Percentiles rank a stretch among this genome's conserved stretches.
Evolutionary conservation across 1,140 invertebrate species (phyloP).

Genomic region (Vanessa tameamea): DNA sequence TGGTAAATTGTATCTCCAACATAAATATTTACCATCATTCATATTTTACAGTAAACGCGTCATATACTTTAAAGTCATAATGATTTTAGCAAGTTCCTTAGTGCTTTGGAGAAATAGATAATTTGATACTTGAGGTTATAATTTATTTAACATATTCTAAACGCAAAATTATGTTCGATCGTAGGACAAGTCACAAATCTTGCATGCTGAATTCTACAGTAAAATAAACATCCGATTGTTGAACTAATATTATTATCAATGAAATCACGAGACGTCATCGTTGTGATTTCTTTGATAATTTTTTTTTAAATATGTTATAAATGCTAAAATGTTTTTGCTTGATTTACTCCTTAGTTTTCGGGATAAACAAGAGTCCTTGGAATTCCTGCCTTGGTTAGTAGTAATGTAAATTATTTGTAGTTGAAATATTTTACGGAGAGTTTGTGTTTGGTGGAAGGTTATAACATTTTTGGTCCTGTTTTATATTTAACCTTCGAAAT

Average conservation of each 20-base stretch:
- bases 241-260: slow-evolving; percentile 8
- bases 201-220: slow-evolving; percentile 3
- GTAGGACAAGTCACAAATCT: neutral
- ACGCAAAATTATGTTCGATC: neutral
- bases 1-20: slow-evolving; percentile 37
- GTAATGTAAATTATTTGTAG: slow-evolving; percentile 65
- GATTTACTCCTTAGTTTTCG: slow-evolving; percentile 84
- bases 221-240: neutral
- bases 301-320: slow-evolving; percentile 29
- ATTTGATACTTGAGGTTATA: neutral
- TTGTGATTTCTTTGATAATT: slow-evolving; percentile 29
- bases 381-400: slow-evolving; percentile 88
- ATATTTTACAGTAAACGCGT: neutral
- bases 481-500: slow-evolving; percentile 1
- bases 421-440: slow-evolving; percentile 40
- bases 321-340: slow-evolving; percentile 64
- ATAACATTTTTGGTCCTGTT: neutral
- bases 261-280: neutral
- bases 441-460: slow-evolving; percentile 1
- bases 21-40: slow-evolving; percentile 37
- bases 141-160: neutral
- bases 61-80: neutral
- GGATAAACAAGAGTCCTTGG: slow-evolving; percentile 86
- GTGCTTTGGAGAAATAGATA: neutral
- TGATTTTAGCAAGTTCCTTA: neutral